phyloP scores from a whole-genome alignment of 2,797 vertebrate genomes.

The Amphiprion clarkii region DNA sequence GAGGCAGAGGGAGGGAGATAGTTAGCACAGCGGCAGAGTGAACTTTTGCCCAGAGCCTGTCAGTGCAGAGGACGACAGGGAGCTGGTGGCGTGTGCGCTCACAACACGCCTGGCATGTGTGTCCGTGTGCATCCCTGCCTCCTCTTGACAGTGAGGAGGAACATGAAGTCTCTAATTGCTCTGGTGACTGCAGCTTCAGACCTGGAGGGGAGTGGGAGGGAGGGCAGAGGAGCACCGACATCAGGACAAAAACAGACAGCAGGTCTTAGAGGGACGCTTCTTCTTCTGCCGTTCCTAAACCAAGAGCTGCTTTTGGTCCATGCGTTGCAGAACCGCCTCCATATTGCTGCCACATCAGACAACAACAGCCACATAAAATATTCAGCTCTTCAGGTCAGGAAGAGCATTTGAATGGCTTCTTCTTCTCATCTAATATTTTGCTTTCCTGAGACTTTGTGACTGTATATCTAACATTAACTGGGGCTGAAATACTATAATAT shows the following conservation, averaged over 20 bases:
- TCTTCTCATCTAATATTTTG: too few relatives aligned
- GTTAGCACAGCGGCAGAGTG: conserved; percentile 72
- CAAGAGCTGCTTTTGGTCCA: too few relatives aligned
- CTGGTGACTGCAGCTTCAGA: conserved; percentile 74
- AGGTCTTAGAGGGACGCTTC: conserved; percentile 21
- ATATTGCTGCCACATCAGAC: too few relatives aligned
- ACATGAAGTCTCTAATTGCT: conserved; percentile 82
- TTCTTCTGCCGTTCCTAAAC: background rate
- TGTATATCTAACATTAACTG: background rate
- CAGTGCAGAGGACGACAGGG: conserved; percentile 52
- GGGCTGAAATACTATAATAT: background rate
- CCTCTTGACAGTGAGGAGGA: conserved; percentile 74
- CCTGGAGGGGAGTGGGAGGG: conserved; percentile 59
- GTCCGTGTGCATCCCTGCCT: conserved; percentile 50
- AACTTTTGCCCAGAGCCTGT: conserved; percentile 81
- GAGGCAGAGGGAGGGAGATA: conserved; percentile 51
- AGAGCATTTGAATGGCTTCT: too few relatives aligned
- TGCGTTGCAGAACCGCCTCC: too few relatives aligned
- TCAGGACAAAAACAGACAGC: conserved; percentile 50
- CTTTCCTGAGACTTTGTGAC: too few relatives aligned
- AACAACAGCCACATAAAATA: too few relatives aligned
- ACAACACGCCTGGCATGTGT: conserved; percentile 15
- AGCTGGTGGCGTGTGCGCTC: conserved; percentile 37
- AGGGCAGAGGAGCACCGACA: conserved; percentile 25
- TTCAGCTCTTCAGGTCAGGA: too few relatives aligned